A percentile compares a stretch with the other conserved stretches of the same genome.
Evolutionary conservation across 2,888 invertebrate genomes (phyloP).

Genomic region (Iselma pallidipennis): DNA sequence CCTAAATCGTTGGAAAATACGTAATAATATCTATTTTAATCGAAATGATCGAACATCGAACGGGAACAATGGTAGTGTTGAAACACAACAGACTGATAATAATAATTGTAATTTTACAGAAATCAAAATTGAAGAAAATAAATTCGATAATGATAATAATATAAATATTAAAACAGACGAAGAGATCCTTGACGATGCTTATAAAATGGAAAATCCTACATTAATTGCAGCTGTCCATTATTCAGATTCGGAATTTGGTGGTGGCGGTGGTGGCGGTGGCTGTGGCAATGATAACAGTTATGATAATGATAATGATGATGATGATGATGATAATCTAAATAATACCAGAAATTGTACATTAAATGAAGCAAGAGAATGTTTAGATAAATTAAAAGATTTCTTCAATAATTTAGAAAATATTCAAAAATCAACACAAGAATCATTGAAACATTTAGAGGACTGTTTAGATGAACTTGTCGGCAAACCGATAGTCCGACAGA

Average conservation of each 20-base stretch:
- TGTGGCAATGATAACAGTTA: not conserved
- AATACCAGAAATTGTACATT: not conserved
- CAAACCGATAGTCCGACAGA: not conserved
- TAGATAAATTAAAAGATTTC: not conserved
- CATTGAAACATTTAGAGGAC: not conserved
- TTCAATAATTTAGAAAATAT: not conserved
- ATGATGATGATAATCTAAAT: not conserved
- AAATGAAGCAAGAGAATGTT: not conserved
- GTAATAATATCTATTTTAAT: not conserved
- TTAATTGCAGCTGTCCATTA: not conserved
- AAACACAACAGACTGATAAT: not conserved
- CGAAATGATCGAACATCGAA: not conserved
- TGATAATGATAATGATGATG: not conserved
- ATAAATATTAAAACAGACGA: too few relatives aligned
- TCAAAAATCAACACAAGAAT: not conserved
- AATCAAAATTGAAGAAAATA: not conserved
- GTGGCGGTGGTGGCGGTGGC: not conserved
- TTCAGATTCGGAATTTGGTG: not conserved
- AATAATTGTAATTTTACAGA: not conserved
- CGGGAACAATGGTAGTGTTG: not conserved
- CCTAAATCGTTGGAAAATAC: not conserved
- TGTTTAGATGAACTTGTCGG: not conserved
- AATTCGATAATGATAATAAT: not conserved
- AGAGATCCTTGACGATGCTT: not conserved
- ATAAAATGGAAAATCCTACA: not conserved